Base-by-base conservation (phyloP, 92 coral and sea anemone species). In the Epizoanthus rinbou region DNA sequence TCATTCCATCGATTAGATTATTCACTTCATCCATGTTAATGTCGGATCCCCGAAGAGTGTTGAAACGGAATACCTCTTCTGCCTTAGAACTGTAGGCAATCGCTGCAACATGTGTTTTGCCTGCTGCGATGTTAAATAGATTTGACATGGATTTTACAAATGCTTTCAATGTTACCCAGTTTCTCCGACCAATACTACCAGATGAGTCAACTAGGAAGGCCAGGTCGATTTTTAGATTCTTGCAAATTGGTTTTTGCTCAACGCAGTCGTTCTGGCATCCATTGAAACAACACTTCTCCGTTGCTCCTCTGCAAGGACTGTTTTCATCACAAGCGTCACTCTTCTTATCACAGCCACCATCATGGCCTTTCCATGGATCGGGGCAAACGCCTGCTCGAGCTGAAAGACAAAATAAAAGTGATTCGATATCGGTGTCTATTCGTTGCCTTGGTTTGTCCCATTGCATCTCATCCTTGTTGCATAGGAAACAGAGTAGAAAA, bases 331-430 rank as follows among this genome's bases (percentile, higher is more conserved):
- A 78, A 9, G 3, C 57, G 45, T 62, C 15, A 16, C 56, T 59
- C 1, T 0, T 6, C 22, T 4, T 17, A 37, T 57, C 70, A 65
- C 82, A 60, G 2, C 0, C 0, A 21, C 45, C 82, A 9, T n/a
- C 1, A 35, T 21, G 31, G 1, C 16, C 5, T 13, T 14, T 4
- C 24, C 54, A 37, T 11, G 82, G 82, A 41, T 60, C 50, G 21
- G 82, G 82, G 43, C 82, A 78, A 9, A 78, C 70, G 21, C 82
- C 82, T 6, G 59, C 41, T 62, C 82, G 82, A 21, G 14, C 82
- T 78, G 66, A 62, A 76, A 78, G 3, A 21, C 37, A 43, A 2
- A 59, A 41, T 15, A 58, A 31, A 43, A 41, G 6, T 57, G n/a
- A 14, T 31, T 24, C 21, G n/a, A 31, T 31, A 13, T 64, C 2